Conservation (phyloP, 2,797 vertebrate genomes). For the Sebastes taczanowskii region DNA sequence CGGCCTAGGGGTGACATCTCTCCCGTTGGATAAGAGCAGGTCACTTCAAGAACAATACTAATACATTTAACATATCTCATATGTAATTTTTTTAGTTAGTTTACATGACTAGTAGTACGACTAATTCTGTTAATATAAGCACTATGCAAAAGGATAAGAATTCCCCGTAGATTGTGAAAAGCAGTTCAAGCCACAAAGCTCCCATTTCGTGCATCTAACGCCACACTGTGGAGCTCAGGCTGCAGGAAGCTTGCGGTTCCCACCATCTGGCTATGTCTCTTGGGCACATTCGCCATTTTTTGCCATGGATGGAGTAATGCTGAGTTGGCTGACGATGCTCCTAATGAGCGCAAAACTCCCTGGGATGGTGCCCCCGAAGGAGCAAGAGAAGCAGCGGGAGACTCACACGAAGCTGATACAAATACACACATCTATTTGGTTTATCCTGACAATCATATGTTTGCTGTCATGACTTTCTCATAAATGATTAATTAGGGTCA, state of each 20-base stretch:
- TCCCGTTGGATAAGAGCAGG: too few species aligned
- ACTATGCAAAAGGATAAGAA: background rate
- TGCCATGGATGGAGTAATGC: constrained; percentile 47
- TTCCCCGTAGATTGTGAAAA: constrained; percentile 29
- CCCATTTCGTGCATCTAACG: constrained; percentile 24
- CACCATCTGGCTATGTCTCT: constrained; percentile 33
- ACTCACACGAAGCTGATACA: background rate
- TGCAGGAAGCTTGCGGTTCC: constrained; percentile 7
- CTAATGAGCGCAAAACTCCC: constrained; percentile 63
- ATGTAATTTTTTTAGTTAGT: constrained; percentile 2
- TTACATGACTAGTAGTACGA: background rate
- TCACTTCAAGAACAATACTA: background rate
- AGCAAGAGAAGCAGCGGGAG: constrained; percentile 17
- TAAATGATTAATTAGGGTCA: constrained; percentile 34
- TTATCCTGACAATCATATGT: constrained; percentile 22
- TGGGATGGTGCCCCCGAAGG: constrained; percentile 48
- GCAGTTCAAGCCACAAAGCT: constrained; percentile 37
- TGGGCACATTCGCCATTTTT: constrained; percentile 24
- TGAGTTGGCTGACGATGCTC: constrained; percentile 35
- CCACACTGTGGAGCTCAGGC: constrained; percentile 9
- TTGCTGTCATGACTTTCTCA: background rate
- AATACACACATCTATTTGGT: constrained; percentile 7
- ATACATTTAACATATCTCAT: background rate
- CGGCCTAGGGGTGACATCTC: too few species aligned
- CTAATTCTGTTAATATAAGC: constrained; percentile 1